Evolutionary conservation across 1,140 invertebrate genomes (phyloP), one percentile per base, ranked within the genome.

Genomic region (Nixonia krombeini): DNA sequence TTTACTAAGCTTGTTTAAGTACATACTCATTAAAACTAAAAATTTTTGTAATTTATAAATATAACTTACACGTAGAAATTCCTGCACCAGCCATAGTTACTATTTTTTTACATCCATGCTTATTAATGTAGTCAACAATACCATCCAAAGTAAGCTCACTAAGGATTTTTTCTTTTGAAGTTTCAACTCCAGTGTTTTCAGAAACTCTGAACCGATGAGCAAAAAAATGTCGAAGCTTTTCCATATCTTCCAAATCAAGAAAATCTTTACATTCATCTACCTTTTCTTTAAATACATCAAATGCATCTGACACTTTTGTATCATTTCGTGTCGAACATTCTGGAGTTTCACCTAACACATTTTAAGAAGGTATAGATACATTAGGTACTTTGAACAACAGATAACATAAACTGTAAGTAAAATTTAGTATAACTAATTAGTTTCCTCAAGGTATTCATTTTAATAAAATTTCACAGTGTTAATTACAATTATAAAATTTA

Each of bases 71-170:
- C 26, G 96, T 97, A 12, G 96, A 97, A 73, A 98, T 97, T 46
- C 96, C 96, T 70, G 96, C 96, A 49, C 96, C 96, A 61, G 95
- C 92, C 90, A 98, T 91, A 10, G 94, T 95, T 47, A 98, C 92
- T 44, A 98, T 91, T 72, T 96, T 96, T 81, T 91, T 92, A 74
- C 93, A 94, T 63, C 91, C 89, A 10, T 88, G 88, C 68, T 88
- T 88, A 63, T 93, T 87, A 46, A 95, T 93, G 72, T 90, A 93
- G 4, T 89, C 86, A 0, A 88, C 87, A 16, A 95, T 83, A 4
- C 91, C 93, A 75, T 93, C 90, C 31, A 94, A 74, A 21, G 80
- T 86, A 16, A 89, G 67, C 33, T 90, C 87, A 8, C 12, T 53
- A 10, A 84, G 64, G 42, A 81, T 26, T 47, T 74, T 72, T 28